Evolutionary conservation across 2,797 vertebrate genomes (phyloP).

Genomic region (Sebastes kiyomatsui): DNA sequence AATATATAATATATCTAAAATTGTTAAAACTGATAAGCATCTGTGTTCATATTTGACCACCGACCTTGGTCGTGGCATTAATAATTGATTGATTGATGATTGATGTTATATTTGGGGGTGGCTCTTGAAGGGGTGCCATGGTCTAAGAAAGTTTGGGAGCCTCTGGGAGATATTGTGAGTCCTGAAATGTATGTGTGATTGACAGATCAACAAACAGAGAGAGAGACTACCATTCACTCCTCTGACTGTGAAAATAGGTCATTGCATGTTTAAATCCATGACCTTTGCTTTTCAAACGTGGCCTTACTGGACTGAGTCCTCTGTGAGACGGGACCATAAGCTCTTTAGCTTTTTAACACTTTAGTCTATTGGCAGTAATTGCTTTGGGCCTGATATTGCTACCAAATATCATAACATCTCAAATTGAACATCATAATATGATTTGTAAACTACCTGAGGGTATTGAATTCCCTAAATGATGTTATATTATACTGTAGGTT

Average conservation of each 20-base stretch:
- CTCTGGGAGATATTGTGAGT: background rate
- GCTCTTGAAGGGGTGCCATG: background rate
- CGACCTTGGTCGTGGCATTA: too few species aligned
- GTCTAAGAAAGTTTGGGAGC: background rate
- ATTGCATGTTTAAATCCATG: slow-evolving; percentile 42
- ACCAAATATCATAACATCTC: slow-evolving; percentile 23
- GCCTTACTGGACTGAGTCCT: slow-evolving; percentile 9
- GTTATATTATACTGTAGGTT: background rate
- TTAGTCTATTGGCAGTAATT: slow-evolving; percentile 12
- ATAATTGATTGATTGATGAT: too few species aligned
- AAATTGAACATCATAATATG: slow-evolving; percentile 6
- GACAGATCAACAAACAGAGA: background rate
- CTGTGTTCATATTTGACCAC: background rate
- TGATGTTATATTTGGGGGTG: background rate
- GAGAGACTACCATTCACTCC: background rate
- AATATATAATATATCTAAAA: background rate
- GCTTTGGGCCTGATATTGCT: slow-evolving; percentile 2
- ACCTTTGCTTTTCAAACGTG: slow-evolving; percentile 42
- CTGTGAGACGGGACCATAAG: slow-evolving; percentile 32
- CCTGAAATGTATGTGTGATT: background rate
- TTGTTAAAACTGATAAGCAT: background rate
- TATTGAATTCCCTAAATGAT: background rate
- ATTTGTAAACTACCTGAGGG: slow-evolving; percentile 8
- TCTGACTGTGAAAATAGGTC: slow-evolving; percentile 54
- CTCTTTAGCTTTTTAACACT: slow-evolving; percentile 55